Evolutionary conservation across 1,140 invertebrate species (phyloP), one percentile per base, ranked within the genome.

Genomic region (Euura saliciscinereae): DNA sequence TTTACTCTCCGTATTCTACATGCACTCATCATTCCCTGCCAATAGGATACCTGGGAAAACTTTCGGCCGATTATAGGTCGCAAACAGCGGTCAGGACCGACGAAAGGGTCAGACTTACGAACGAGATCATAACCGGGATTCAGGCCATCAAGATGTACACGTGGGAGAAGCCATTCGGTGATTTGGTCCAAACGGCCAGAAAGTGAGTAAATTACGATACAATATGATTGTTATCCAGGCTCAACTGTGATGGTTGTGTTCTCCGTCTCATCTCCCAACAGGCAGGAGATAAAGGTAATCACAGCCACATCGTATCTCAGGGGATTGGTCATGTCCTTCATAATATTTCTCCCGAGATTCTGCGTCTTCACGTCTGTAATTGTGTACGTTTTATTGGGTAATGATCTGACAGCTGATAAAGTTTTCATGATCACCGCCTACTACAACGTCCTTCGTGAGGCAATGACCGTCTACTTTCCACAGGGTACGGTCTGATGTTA

Each of bases 121-220:
- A 93, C 80, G 94, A 95, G 89, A 93, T 96, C 67, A 92, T 96
- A 66, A 88, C 88, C 46, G 94, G 93, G 13, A 94, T 96, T 85
- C 90, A 93, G 84, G 92, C 95, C 71, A 88, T 88, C 59, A 94
- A 94, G 88, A 94, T 94, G 92, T 93, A 93, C 76, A 89, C 91
- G 13, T 93, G 92, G 92, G 92, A 93, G 79, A 90, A 89, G 73
- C 91, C 92, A 13, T 93, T 93, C 72, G 88, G 90, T 77, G 82
- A 81, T 4, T 82, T 91, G 7, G 88, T 91, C 6, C 83, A 86
- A 44, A 78, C 83, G 51, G 86, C 89, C 42, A 81, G 93, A 75
- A 89, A 89, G 73, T 88, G 81, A 79, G 66, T 74, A 91, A 79
- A 28, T 28, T 28, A 13, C 44, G 59, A 2, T 5, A 74, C 73